Evolutionary conservation across 2,888 invertebrate genomes (phyloP), one percentile per base, ranked within the genome.

Genomic region (Colostygia pectinataria): DNA sequence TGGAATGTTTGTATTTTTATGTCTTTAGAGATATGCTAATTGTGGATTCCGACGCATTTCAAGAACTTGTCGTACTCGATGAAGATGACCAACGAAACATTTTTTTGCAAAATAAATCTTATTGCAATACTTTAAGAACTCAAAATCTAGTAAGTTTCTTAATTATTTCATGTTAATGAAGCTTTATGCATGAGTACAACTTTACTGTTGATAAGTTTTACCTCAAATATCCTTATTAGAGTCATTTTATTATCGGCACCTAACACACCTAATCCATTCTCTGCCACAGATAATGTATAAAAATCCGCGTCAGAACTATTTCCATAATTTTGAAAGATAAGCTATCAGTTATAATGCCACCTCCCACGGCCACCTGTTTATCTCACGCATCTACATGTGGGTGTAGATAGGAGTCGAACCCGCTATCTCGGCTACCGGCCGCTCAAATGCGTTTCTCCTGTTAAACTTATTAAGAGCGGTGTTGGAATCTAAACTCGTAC

Each of bases 361-460:
- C 50, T 49, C 73, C 73, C 77, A 74, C 77, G 71, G 71, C 61
- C 78, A 74, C 77, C 75, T 80, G 80, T 68, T 80, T 83, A 86
- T 85, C 85, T 77, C 61, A 39, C 51, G 52, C 68, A 73, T 78
- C 83, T 77, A 69, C 61, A 62, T 65, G 77, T 74, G 73, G 72
- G 72, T 55, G 65, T 63, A 71, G 83, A 82, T 82, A 81, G 61
- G 71, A 67, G 55, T 68, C 75, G 71, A 72, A 72, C 69, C 68
- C 68, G 65, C 74, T 79, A 79, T 79, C 77, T 52, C 54, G 60
- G 73, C 71, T 78, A 77, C 79, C 74, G 76, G 72, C 75, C 67
- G 65, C 69, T 74, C 80, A 87, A 87, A 88, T 88, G 88, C 80
- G 74, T 85, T 88, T 88, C 83, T 78, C 86, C 79, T 88, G 88